phyloP scores from a whole-genome alignment of 1,140 invertebrate species.

The Venturia canescens region DNA sequence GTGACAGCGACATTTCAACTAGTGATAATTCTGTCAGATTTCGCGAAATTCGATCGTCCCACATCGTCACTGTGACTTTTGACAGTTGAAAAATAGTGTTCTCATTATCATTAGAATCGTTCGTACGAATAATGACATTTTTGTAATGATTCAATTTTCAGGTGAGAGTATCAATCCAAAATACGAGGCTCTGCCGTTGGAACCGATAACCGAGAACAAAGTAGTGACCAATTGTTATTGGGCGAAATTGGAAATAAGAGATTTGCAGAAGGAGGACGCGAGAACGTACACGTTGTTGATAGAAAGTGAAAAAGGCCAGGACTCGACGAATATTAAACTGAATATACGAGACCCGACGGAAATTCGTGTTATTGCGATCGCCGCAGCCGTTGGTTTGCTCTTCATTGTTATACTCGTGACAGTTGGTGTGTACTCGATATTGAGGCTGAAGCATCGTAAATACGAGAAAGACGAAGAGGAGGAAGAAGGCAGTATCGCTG shows the following conservation, averaged over 20 bases:
- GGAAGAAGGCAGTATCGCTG: slow-evolving; percentile 72
- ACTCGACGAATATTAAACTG: slow-evolving; percentile 70
- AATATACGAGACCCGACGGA: slow-evolving; percentile 71
- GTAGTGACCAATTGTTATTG: slow-evolving; percentile 73
- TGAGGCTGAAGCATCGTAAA: slow-evolving; percentile 65
- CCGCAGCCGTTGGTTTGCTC: slow-evolving; percentile 60
- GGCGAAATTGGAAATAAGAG: slow-evolving; percentile 73
- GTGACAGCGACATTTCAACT: too few relatives aligned
- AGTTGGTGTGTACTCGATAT: slow-evolving; percentile 64
- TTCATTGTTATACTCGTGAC: slow-evolving; percentile 63
- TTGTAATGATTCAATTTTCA: slow-evolving; percentile 47
- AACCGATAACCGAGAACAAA: slow-evolving; percentile 71
- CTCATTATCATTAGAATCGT: background rate
- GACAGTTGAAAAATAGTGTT: too few relatives aligned
- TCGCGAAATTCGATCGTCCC: too few relatives aligned
- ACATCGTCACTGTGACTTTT: too few relatives aligned
- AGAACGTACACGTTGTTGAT: slow-evolving; percentile 72
- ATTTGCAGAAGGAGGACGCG: slow-evolving; percentile 71
- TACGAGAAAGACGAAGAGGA: slow-evolving; percentile 71
- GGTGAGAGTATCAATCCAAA: slow-evolving; percentile 72
- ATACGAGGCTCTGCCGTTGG: slow-evolving; percentile 71
- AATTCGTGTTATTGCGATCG: slow-evolving; percentile 69
- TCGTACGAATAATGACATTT: background rate
- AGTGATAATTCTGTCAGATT: too few relatives aligned
- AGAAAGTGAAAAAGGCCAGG: slow-evolving; percentile 72